A percentile compares a stretch with the other conserved stretches of the same genome.
These are phyloP conservation scores for Timandra comae DNA, from an alignment of 2,888 invertebrate genomes.

Conservation along the genomic window DNA sequence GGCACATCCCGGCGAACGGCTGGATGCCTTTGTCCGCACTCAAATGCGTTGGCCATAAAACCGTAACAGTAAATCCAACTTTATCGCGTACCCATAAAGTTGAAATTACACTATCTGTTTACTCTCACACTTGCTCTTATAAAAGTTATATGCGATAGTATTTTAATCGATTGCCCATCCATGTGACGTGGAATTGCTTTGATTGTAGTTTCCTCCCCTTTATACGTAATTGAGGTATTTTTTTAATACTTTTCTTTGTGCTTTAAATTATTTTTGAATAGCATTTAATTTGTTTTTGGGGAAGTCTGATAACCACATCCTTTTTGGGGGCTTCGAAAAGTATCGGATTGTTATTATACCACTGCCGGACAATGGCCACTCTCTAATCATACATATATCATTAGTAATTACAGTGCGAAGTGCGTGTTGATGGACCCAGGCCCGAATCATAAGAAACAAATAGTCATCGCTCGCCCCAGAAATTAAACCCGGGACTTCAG, in stretches of 20 bases:
- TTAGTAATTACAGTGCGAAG: too few relatives aligned
- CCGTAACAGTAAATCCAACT: slow-evolving; percentile 7
- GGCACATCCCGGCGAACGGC: slow-evolving; percentile 7
- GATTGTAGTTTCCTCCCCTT: slow-evolving; percentile 65
- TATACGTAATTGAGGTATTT: slow-evolving; percentile 51
- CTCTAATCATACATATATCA: too few relatives aligned
- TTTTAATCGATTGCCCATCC: slow-evolving; percentile 67
- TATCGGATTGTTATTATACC: too few relatives aligned
- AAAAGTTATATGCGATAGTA: slow-evolving; percentile 30
- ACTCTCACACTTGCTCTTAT: slow-evolving; percentile 5
- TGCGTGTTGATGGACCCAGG: too few relatives aligned
- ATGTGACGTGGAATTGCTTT: slow-evolving; percentile 60
- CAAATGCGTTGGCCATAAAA: slow-evolving; percentile 5
- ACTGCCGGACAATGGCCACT: too few relatives aligned
- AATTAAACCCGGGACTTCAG: too few relatives aligned
- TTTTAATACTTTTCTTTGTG: too few relatives aligned
- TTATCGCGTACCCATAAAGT: slow-evolving; percentile 11
- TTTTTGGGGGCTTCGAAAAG: too few relatives aligned
- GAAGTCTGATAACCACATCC: too few relatives aligned
- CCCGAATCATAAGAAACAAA: too few relatives aligned
- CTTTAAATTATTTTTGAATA: too few relatives aligned
- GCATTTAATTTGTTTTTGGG: slow-evolving; percentile 33
- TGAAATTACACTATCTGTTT: slow-evolving; percentile 9
- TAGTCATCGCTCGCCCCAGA: too few relatives aligned
- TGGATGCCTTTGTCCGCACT: slow-evolving; percentile 14